A percentile compares a stretch with the other conserved stretches of the same genome.
Evolutionary conservation across 2,797 vertebrate species (phyloP).

Genomic region (Aythya fuligula): DNA sequence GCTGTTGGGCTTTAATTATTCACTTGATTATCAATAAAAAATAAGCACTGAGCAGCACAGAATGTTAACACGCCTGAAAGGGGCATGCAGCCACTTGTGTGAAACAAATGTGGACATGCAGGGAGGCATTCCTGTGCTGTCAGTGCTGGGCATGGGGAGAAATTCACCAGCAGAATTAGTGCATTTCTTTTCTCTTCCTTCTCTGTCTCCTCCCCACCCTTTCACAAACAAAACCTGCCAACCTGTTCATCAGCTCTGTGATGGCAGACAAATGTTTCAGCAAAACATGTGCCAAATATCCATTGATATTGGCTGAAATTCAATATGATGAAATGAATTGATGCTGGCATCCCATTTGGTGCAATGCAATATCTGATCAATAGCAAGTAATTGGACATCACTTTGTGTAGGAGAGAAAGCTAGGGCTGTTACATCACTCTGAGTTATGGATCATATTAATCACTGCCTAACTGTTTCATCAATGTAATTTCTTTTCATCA

Average conservation of each 20-base stretch:
- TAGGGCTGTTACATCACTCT: constrained; percentile 58
- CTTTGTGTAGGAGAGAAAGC: constrained; percentile 66
- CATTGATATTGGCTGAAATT: constrained; percentile 78
- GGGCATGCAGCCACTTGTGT: not conserved
- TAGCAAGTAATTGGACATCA: constrained; percentile 78
- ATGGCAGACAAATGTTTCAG: constrained; percentile 80
- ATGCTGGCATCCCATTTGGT: constrained; percentile 61
- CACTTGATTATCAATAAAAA: constrained; percentile 82
- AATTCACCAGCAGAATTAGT: constrained; percentile 59
- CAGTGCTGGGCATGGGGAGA: constrained; percentile 33
- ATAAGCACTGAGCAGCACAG: constrained; percentile 66
- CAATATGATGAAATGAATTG: constrained; percentile 78
- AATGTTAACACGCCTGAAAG: constrained; percentile 60
- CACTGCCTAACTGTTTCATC: constrained; percentile 77
- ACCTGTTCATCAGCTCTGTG: constrained; percentile 78
- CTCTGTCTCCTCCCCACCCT: not conserved
- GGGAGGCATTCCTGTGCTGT: not conserved
- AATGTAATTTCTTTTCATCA: constrained; percentile 76
- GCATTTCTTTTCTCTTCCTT: constrained; percentile 53
- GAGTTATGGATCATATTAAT: constrained; percentile 80
- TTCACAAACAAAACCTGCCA: constrained; percentile 74
- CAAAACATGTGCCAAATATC: constrained; percentile 76
- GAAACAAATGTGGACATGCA: constrained; percentile 22
- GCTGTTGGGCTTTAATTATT: constrained; percentile 80
- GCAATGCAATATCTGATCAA: constrained; percentile 77